Conservation (phyloP, 1,140 invertebrate species). For the Melitaea cinxia region DNA sequence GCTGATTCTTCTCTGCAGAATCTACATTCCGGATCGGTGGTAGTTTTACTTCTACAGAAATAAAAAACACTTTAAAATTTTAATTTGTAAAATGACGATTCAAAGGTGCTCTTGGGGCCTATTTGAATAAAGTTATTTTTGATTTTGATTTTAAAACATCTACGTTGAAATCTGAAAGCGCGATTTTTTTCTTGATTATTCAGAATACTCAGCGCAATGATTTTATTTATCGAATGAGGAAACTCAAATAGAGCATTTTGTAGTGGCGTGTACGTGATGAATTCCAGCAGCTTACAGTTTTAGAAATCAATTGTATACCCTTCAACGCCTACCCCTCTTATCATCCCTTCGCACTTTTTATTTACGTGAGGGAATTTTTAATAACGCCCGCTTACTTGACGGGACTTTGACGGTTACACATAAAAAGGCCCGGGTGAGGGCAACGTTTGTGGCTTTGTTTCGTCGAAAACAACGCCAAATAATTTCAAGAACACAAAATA, state of each 20-base stretch:
- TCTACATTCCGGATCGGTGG: no score
- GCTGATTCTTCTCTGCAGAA: no score
- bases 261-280: background rate
- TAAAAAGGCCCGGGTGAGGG: slow-evolving; percentile 19
- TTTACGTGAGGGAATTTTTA: slow-evolving; percentile 36
- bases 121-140: no score
- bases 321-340: slow-evolving; percentile 17
- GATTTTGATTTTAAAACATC: no score
- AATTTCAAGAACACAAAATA: slow-evolving; percentile 12
- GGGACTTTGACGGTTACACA: slow-evolving; percentile 20
- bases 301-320: slow-evolving; percentile 22
- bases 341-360: slow-evolving; percentile 25
- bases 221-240: background rate
- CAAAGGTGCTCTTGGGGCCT: no score
- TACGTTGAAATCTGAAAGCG: background rate
- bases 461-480: slow-evolving; percentile 17
- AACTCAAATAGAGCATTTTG: background rate
- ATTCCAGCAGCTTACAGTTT: slow-evolving; percentile 5
- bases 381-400: slow-evolving; percentile 20
- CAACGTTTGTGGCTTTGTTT: slow-evolving; percentile 18
- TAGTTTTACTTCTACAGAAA: no score
- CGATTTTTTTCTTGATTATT: background rate
- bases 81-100: no score
- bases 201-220: background rate
- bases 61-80: no score